These are phyloP conservation scores for Callospermophilus lateralis DNA, from an alignment of 2,113 vertebrate species.

Conservation along the genomic window DNA sequence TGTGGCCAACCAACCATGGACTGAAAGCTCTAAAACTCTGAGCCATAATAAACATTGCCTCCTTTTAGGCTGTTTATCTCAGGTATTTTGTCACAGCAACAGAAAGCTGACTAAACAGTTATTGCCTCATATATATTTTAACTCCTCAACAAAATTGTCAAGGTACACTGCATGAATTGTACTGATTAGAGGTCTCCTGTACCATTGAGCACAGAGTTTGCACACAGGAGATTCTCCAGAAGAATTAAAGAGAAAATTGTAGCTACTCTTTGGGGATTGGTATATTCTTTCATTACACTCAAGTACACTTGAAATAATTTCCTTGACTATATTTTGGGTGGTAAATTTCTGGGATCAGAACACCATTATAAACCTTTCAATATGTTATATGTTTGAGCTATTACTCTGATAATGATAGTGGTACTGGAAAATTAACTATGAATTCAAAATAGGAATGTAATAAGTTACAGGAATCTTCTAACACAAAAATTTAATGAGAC, in stretches of 20 bases:
- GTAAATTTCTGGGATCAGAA: neutral
- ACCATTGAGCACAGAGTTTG: neutral
- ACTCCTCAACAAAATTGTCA: neutral
- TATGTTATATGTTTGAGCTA: neutral
- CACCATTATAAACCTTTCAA: neutral
- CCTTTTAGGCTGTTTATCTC: neutral
- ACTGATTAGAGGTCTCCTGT: too few relatives aligned
- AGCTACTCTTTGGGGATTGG: neutral
- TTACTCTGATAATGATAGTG: neutral
- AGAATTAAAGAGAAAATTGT: neutral
- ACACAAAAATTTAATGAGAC: neutral
- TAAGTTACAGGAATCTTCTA: neutral
- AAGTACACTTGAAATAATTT: conserved; percentile 11
- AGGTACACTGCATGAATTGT: neutral
- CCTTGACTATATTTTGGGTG: neutral
- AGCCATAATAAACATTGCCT: neutral
- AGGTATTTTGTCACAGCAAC: neutral
- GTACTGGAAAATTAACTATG: conserved; percentile 52
- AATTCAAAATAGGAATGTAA: conserved; percentile 33
- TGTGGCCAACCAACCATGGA: neutral
- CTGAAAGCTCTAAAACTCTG: neutral
- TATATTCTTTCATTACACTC: neutral
- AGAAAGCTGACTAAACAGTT: neutral
- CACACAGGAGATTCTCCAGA: neutral
- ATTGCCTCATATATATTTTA: neutral